phyloP scores from a whole-genome alignment of 2,888 invertebrate species.

The Torymus tubicola region DNA sequence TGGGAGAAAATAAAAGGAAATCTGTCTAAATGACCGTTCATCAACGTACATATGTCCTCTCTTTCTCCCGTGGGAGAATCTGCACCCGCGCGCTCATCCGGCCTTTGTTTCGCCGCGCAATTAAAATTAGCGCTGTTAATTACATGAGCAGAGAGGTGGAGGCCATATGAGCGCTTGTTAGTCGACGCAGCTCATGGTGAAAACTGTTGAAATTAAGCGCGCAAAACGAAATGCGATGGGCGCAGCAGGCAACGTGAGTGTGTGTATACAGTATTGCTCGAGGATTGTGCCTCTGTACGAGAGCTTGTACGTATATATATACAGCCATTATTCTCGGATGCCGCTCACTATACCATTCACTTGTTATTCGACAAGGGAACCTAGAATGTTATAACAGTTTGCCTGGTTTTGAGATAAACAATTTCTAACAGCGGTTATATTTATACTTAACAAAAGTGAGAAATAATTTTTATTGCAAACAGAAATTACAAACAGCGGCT shows the following conservation, averaged over 20 bases:
- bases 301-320: too few species aligned
- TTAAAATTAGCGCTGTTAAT: slow-evolving; percentile 76
- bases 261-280: slow-evolving; percentile 5
- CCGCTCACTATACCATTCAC: too few species aligned
- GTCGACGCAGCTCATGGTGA: slow-evolving; percentile 54
- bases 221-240: slow-evolving; percentile 69
- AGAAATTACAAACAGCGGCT: too few species aligned
- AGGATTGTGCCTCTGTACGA: not conserved
- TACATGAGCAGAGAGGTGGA: slow-evolving; percentile 63
- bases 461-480: too few species aligned
- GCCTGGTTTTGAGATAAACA: too few species aligned
- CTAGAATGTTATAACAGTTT: too few species aligned
- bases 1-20: slow-evolving; percentile 61
- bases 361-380: too few species aligned
- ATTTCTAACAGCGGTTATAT: too few species aligned
- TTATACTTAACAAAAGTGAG: too few species aligned
- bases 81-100: slow-evolving; percentile 68
- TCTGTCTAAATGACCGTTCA: slow-evolving; percentile 72
- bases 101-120: slow-evolving; percentile 73
- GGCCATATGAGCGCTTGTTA: slow-evolving; percentile 66
- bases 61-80: slow-evolving; percentile 65
- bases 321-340: too few species aligned
- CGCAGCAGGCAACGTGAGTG: slow-evolving; percentile 65
- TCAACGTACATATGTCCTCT: slow-evolving; percentile 64
- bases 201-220: slow-evolving; percentile 71